Evolutionary conservation across 2,888 invertebrate genomes (phyloP).

Genomic region (Serripes groenlandicus): DNA sequence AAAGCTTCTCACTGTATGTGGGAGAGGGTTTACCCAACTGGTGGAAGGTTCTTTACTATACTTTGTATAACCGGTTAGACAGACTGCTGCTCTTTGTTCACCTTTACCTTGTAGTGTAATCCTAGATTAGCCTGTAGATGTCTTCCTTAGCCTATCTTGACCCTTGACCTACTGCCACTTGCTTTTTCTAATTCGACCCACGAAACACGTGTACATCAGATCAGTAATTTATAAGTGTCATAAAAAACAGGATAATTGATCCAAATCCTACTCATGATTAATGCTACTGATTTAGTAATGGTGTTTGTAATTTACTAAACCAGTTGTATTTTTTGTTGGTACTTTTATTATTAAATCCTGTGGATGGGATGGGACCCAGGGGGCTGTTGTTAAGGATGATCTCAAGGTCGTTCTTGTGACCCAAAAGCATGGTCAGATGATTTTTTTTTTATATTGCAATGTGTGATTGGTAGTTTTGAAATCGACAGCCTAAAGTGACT

Average conservation of each 20-base stretch:
- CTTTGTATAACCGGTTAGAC: neutral
- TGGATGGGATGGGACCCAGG: neutral
- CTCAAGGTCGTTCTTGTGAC: slow-evolving; percentile 42
- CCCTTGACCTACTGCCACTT: slow-evolving; percentile 28
- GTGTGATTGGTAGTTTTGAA: slow-evolving; percentile 56
- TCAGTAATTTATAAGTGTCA: too few species aligned
- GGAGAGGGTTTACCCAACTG: neutral
- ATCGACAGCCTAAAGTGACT: slow-evolving; percentile 43
- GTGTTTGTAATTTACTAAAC: neutral
- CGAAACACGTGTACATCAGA: slow-evolving; percentile 75
- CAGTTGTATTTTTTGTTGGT: neutral
- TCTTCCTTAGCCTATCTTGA: slow-evolving; percentile 24
- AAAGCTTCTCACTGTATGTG: neutral
- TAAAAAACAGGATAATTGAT: neutral
- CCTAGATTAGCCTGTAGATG: slow-evolving; percentile 13
- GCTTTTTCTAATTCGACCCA: slow-evolving; percentile 53
- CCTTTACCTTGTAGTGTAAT: neutral
- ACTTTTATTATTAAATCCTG: too few species aligned
- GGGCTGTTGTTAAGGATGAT: neutral
- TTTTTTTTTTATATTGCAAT: slow-evolving; percentile 51
- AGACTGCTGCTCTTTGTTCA: slow-evolving; percentile 1
- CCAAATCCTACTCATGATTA: too few species aligned
- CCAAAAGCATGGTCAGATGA: slow-evolving; percentile 68
- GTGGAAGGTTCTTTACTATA: neutral
- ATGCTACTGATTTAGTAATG: neutral